Conservation (phyloP, 2,113 vertebrate species). For the Eleginops maclovinus region DNA sequence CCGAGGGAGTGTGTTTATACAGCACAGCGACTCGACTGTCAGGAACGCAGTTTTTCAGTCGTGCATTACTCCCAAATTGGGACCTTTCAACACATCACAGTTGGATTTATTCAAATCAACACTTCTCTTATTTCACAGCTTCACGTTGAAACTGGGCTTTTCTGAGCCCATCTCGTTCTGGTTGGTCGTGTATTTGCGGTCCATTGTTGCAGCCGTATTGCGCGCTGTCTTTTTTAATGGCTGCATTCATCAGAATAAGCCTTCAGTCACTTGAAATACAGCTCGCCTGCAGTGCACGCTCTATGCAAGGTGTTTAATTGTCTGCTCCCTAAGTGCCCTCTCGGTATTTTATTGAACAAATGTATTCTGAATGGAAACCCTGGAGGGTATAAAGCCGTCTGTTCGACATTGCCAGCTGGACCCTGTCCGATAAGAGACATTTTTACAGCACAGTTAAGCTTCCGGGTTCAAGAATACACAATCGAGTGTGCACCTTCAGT, state of each 20-base stretch:
- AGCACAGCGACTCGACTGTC: slow-evolving; percentile 25
- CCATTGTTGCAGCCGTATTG: slow-evolving; percentile 48
- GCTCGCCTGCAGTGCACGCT: slow-evolving; percentile 39
- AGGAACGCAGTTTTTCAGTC: not conserved
- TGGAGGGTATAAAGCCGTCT: slow-evolving; percentile 66
- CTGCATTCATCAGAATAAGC: slow-evolving; percentile 63
- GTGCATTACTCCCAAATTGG: slow-evolving; percentile 31
- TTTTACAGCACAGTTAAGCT: slow-evolving; percentile 68
- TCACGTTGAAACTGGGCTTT: not conserved
- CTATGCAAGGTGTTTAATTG: slow-evolving; percentile 73
- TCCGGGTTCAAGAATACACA: slow-evolving; percentile 65
- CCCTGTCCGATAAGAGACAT: slow-evolving; percentile 65
- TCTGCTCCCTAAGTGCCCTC: slow-evolving; percentile 56
- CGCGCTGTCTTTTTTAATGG: slow-evolving; percentile 62
- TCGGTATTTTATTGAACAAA: slow-evolving; percentile 72
- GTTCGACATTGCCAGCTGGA: slow-evolving; percentile 75
- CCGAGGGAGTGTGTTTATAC: slow-evolving; percentile 30
- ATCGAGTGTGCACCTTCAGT: slow-evolving; percentile 30
- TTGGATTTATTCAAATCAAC: slow-evolving; percentile 39
- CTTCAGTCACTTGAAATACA: slow-evolving; percentile 64
- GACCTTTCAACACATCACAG: slow-evolving; percentile 22
- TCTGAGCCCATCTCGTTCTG: slow-evolving; percentile 2
- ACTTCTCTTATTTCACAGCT: slow-evolving; percentile 2
- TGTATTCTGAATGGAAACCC: slow-evolving; percentile 73
- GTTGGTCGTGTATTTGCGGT: slow-evolving; percentile 43